These are phyloP conservation scores for Eucera pruinosa DNA, from an alignment of 2,888 invertebrate species.

Conservation along the genomic window DNA sequence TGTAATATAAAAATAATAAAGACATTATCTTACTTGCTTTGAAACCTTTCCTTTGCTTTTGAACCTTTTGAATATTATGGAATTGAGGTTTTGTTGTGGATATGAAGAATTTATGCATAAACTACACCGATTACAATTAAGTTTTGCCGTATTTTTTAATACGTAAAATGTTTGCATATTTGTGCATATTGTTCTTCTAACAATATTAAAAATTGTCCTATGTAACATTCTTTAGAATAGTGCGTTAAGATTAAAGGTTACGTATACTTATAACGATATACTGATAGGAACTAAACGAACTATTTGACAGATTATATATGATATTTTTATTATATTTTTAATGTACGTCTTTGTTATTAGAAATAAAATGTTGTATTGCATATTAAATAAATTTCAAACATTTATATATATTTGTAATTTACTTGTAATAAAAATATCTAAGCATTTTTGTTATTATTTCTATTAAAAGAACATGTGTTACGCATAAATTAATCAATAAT, in stretches of 20 bases:
- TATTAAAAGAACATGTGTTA: neutral
- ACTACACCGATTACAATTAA: neutral
- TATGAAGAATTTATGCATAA: neutral
- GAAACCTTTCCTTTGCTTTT: constrained; percentile 23
- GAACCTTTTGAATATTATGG: constrained; percentile 40
- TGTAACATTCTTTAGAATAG: constrained; percentile 36
- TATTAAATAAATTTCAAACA: no score
- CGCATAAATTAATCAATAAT: neutral
- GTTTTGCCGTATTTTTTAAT: neutral
- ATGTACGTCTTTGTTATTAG: no score
- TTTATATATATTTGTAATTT: no score
- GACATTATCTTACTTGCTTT: constrained; percentile 40
- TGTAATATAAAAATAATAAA: neutral
- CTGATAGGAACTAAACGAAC: neutral
- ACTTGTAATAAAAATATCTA: no score
- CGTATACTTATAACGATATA: neutral
- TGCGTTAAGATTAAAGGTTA: constrained; percentile 4
- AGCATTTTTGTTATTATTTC: neutral
- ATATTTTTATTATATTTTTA: no score
- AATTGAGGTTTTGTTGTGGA: constrained; percentile 8
- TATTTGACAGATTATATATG: neutral
- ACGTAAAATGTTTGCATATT: constrained; percentile 25
- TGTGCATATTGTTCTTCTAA: constrained; percentile 21
- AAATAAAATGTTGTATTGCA: neutral
- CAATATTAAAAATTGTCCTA: constrained; percentile 22